Evolutionary conservation across 2,113 vertebrate species (phyloP).

Genomic region (Ciconia stormi): DNA sequence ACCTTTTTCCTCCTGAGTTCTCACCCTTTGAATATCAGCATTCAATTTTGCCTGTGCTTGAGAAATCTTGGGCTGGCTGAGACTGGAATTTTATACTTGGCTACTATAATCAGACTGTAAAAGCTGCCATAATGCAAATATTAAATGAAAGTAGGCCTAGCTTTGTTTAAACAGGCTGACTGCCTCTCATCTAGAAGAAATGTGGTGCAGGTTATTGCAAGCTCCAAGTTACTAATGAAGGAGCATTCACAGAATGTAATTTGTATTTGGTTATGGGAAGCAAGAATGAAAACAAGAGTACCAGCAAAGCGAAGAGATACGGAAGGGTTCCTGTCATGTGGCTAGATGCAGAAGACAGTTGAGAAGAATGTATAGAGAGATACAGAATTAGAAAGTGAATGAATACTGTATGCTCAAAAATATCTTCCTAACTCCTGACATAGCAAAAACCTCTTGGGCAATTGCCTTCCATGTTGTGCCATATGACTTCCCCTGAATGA

Average conservation of each 20-base stretch:
- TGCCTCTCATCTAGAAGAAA: background rate
- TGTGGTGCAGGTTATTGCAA: background rate
- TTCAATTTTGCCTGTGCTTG: background rate
- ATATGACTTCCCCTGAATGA: background rate
- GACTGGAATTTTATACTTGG: background rate
- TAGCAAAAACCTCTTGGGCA: background rate
- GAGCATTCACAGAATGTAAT: background rate
- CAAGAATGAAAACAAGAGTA: background rate
- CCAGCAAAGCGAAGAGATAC: background rate
- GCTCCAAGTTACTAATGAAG: background rate
- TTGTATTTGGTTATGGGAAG: background rate
- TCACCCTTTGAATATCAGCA: background rate
- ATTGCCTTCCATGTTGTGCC: fast-evolving
- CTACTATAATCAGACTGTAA: background rate
- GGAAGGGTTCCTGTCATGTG: background rate
- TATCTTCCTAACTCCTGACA: background rate
- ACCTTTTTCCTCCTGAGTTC: background rate
- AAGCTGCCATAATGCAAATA: background rate
- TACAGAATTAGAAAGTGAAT: background rate
- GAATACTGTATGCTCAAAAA: background rate
- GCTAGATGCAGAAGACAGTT: background rate
- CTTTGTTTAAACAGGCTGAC: background rate
- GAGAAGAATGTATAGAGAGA: background rate
- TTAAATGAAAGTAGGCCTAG: background rate
- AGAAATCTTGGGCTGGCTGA: background rate